phyloP scores from a whole-genome alignment of 2,888 invertebrate species.

The Drosophila sordidapex region DNA sequence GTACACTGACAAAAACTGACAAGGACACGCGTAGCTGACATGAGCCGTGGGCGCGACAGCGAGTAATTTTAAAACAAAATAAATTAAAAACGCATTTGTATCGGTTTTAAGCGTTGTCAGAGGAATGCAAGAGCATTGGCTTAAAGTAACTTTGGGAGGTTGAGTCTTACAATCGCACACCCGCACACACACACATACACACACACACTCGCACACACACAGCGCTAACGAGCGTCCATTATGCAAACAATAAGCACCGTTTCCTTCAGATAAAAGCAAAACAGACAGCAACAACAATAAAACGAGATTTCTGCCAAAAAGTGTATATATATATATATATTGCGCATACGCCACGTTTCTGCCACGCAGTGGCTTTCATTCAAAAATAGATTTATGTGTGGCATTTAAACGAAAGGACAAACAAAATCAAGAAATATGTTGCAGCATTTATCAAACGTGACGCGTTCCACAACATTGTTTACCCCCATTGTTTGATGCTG shows the following conservation, averaged over 20 bases:
- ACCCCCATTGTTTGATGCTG: slow-evolving; percentile 15
- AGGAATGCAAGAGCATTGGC: slow-evolving; percentile 33
- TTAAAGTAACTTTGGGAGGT: slow-evolving; percentile 11
- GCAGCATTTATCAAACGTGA: slow-evolving; percentile 77
- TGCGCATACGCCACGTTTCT: slow-evolving; percentile 67
- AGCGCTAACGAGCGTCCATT: slow-evolving; percentile 82
- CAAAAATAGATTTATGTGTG: slow-evolving; percentile 83
- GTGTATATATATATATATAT: slow-evolving; percentile 31
- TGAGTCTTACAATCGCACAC: slow-evolving; percentile 1
- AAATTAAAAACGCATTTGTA: slow-evolving; percentile 85
- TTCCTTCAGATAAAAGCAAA: slow-evolving; percentile 69
- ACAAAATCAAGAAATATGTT: slow-evolving; percentile 67
- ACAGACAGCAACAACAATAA: slow-evolving; percentile 42
- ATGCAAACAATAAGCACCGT: slow-evolving; percentile 79
- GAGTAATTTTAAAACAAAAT: slow-evolving; percentile 56
- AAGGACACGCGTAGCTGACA: slow-evolving; percentile 39
- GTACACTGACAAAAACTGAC: slow-evolving; percentile 51
- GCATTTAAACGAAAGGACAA: slow-evolving; percentile 72
- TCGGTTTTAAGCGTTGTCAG: slow-evolving; percentile 79
- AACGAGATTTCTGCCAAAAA: slow-evolving; percentile 41
- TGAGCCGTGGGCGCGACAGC: slow-evolving; percentile 19
- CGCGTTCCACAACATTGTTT: slow-evolving; percentile 57
- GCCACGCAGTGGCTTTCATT: slow-evolving; percentile 66
- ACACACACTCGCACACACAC: slow-evolving; percentile 18
- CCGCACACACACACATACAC: not conserved